A percentile compares a stretch with the other conserved stretches of the same genome.
Conservation (phyloP, 2,797 vertebrate species). For the Characodon lateralis region DNA sequence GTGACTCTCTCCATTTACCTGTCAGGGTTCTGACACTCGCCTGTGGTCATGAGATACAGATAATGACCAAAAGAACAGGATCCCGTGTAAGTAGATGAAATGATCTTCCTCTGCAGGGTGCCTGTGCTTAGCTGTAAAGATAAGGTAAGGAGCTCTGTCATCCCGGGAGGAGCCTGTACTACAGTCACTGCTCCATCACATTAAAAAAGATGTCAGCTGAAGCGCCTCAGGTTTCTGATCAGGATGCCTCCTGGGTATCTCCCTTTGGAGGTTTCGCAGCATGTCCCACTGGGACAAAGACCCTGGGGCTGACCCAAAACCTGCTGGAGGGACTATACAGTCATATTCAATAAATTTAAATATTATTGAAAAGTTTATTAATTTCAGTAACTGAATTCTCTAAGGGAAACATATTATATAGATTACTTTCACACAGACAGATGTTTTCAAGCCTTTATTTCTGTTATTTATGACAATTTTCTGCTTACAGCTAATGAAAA, state of each 20-base stretch:
- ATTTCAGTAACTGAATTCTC: too few species aligned
- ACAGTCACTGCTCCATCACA: not conserved
- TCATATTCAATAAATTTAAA: too few species aligned
- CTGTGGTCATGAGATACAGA: not conserved
- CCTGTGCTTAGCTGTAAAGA: not conserved
- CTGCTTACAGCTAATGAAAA: too few species aligned
- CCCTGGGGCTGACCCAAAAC: not conserved
- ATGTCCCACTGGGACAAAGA: too few species aligned
- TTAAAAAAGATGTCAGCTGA: not conserved
- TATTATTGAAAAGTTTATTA: too few species aligned
- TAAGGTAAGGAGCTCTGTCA: not conserved
- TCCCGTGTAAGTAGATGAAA: not conserved
- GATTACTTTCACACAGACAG: too few species aligned
- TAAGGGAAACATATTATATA: too few species aligned
- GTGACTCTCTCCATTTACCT: not conserved
- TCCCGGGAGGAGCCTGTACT: not conserved
- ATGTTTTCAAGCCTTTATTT: too few species aligned
- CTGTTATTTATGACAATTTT: too few species aligned
- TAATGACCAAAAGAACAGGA: not conserved
- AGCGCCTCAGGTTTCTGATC: not conserved
- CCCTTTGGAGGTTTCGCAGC: not conserved
- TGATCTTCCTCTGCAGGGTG: not conserved
- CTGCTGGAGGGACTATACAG: not conserved
- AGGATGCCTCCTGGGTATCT: too few species aligned
- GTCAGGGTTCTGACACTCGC: not conserved